Evolutionary conservation across 53 echinoderm and acorn worm species (phyloP).

Genomic region (Henricia sp.): DNA sequence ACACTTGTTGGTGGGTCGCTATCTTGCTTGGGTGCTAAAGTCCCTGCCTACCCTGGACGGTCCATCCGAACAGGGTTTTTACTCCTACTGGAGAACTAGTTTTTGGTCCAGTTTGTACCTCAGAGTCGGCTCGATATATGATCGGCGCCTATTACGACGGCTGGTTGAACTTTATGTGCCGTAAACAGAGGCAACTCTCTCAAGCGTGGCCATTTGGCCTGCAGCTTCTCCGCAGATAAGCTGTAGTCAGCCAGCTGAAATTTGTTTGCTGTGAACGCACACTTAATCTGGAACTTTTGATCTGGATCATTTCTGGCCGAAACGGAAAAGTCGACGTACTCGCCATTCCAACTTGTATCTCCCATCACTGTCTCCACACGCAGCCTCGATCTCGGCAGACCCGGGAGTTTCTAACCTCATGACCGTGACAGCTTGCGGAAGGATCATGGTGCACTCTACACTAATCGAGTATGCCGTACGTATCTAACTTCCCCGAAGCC

Average conservation of each 20-base stretch:
- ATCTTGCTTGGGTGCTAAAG: constrained; percentile 41
- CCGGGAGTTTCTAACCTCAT: neutral
- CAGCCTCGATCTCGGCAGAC: neutral
- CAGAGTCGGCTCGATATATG: constrained; percentile 42
- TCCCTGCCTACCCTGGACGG: constrained; percentile 45
- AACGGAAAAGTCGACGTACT: constrained; percentile 24
- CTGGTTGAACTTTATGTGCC: constrained; percentile 37
- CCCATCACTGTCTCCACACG: constrained; percentile 27
- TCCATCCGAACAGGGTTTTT: constrained; percentile 54
- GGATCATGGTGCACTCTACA: constrained; percentile 30
- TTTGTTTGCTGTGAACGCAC: constrained; percentile 21
- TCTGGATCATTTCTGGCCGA: constrained; percentile 15
- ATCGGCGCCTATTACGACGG: constrained; percentile 37
- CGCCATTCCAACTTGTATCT: constrained; percentile 29
- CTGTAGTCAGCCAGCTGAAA: constrained; percentile 12
- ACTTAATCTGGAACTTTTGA: constrained; percentile 35
- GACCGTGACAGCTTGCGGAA: neutral
- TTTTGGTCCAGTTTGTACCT: constrained; percentile 20
- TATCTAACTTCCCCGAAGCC: constrained; percentile 5
- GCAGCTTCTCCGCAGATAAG: constrained; percentile 9
- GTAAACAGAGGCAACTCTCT: constrained; percentile 22
- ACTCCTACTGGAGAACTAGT: constrained; percentile 41
- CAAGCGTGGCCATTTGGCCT: constrained; percentile 38
- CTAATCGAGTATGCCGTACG: constrained; percentile 25
- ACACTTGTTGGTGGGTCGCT: no score